Percentiles rank a stretch among this genome's conserved stretches.
Evolutionary conservation across 1,140 invertebrate species (phyloP).

Genomic region (Pollicipes pollicipes): DNA sequence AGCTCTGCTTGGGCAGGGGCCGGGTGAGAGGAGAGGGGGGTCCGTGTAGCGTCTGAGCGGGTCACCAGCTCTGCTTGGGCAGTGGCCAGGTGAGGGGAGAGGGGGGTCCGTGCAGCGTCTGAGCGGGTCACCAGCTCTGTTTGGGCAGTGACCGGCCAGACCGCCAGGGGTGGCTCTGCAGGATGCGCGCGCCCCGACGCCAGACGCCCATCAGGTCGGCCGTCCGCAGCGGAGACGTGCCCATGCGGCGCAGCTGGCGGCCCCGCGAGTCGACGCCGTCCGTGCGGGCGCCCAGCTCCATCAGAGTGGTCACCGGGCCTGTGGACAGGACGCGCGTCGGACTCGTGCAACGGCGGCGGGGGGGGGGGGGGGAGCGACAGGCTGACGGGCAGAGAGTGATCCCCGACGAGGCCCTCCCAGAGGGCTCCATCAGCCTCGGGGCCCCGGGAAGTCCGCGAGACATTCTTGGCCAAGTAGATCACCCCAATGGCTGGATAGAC

Average conservation of each 20-base stretch:
- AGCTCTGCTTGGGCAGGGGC: no score
- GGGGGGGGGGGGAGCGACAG: neutral
- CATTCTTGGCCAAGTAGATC: no score
- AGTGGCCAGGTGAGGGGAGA: no score
- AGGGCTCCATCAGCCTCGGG: neutral
- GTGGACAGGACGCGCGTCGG: neutral
- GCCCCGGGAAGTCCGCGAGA: no score
- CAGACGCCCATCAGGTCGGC: neutral
- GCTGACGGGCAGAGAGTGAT: neutral
- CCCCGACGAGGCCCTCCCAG: neutral
- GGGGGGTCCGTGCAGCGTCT: no score
- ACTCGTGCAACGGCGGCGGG: no score
- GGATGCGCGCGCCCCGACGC: neutral
- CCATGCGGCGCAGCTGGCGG: neutral
- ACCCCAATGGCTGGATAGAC: no score
- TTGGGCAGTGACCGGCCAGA: no score
- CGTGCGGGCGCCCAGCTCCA: neutral
- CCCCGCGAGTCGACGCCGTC: neutral
- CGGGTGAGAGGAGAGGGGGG: no score
- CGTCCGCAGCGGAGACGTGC: neutral
- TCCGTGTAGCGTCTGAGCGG: no score
- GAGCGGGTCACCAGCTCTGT: no score
- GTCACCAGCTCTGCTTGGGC: no score
- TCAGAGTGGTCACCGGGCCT: neutral
- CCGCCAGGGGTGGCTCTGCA: neutral